A percentile compares a stretch with the other conserved stretches of the same genome.
These are phyloP conservation scores for Polypterus bichir DNA, from an alignment of 2,113 vertebrate species.

Conservation along the genomic window DNA sequence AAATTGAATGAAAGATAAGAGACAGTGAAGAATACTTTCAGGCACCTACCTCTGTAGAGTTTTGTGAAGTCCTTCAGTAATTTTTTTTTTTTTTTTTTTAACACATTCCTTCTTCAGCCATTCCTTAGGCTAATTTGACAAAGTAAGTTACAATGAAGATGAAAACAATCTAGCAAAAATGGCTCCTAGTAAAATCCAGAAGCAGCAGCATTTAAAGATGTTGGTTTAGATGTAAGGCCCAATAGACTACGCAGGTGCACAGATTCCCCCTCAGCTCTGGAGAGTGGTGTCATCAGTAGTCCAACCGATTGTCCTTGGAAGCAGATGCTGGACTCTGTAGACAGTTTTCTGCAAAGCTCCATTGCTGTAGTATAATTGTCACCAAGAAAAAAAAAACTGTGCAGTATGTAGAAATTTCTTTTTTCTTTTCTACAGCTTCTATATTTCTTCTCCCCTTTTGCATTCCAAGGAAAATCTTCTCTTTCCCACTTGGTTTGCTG, in stretches of 20 bases:
- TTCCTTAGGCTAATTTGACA: neutral
- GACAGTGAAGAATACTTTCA: conserved; percentile 36
- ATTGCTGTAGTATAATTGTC: conserved; percentile 30
- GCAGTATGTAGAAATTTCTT: conserved; percentile 30
- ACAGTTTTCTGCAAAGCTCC: conserved; percentile 45
- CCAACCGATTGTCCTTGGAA: conserved; percentile 58
- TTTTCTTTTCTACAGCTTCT: conserved; percentile 5
- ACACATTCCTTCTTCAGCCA: neutral
- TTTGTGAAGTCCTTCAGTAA: conserved; percentile 35
- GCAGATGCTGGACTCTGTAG: conserved; percentile 43
- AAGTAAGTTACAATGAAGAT: conserved; percentile 42
- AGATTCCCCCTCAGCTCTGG: conserved; percentile 45
- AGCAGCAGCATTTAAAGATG: conserved; percentile 45
- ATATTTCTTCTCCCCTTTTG: conserved; percentile 6
- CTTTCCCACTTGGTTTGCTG: conserved; percentile 51
- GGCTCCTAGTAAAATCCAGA: conserved; percentile 63
- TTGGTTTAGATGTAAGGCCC: conserved; percentile 56
- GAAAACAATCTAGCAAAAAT: conserved; percentile 60
- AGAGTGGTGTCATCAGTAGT: conserved; percentile 53
- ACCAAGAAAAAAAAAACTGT: conserved; percentile 36
- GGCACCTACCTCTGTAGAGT: conserved; percentile 66
- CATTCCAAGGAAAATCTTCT: conserved; percentile 17
- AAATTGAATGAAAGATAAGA: conserved; percentile 42
- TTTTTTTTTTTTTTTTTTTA: conserved; percentile 20
- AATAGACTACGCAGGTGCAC: conserved; percentile 63